Evolutionary conservation across 2,888 invertebrate species (phyloP).

Genomic region (Chaetogeoica ovagalla): DNA sequence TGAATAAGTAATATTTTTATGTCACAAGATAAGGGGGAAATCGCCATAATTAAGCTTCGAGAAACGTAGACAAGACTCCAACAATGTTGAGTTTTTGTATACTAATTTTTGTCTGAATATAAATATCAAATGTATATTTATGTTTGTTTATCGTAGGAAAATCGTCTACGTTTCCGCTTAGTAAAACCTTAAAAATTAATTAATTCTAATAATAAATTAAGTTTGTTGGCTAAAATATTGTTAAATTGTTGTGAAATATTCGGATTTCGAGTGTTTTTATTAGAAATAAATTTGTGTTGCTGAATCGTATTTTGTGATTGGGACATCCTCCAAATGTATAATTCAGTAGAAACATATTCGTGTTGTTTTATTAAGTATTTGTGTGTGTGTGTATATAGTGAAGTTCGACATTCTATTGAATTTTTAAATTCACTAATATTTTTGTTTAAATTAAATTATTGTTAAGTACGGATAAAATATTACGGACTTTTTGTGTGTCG

Average conservation of each 20-base stretch:
- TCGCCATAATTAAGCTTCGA: constrained; percentile 35
- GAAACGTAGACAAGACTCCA: constrained; percentile 53
- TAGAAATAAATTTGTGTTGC: no score
- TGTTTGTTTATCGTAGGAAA: constrained; percentile 36
- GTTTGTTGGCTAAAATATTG: constrained; percentile 28
- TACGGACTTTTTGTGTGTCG: no score
- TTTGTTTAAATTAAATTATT: no score
- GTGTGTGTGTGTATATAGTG: no score
- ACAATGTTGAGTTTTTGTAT: constrained; percentile 22
- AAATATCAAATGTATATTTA: constrained; percentile 20
- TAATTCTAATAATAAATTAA: constrained; percentile 43
- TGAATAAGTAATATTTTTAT: constrained; percentile 8
- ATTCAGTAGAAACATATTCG: no score
- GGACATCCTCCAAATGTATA: no score
- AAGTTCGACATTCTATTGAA: no score
- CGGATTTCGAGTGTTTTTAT: no score
- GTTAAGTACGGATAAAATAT: neutral
- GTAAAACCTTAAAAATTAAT: constrained; percentile 21
- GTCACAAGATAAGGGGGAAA: constrained; percentile 26
- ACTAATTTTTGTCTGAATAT: constrained; percentile 14
- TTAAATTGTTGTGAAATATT: no score
- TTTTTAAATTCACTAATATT: no score
- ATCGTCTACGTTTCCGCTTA: constrained; percentile 49
- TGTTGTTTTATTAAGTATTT: no score
- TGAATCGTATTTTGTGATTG: no score